phyloP scores from a whole-genome alignment of 2,113 vertebrate species.

The Aptenodytes patagonicus region DNA sequence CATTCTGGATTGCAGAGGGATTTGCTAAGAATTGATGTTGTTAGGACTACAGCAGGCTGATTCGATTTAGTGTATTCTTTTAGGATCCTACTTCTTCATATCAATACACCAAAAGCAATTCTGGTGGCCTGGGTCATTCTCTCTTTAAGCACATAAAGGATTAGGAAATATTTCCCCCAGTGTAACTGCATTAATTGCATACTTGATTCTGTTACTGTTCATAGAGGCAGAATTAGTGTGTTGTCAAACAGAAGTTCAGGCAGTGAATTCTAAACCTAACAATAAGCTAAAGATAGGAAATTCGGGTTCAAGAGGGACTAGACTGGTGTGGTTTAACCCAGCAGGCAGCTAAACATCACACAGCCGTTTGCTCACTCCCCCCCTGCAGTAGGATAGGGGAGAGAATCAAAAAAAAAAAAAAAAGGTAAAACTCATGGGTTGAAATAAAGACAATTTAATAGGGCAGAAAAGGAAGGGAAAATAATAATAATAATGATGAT shows the following conservation, averaged over 20 bases:
- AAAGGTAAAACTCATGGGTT: background rate
- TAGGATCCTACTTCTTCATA: background rate
- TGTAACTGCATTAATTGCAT: accelerated
- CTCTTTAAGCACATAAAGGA: background rate
- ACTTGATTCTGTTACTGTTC: background rate
- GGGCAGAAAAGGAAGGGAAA: background rate
- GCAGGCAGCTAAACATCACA: background rate
- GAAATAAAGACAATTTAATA: background rate
- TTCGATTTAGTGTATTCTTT: background rate
- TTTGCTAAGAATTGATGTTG: background rate
- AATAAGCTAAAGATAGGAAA: background rate
- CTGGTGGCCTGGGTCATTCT: background rate
- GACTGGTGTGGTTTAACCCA: accelerated
- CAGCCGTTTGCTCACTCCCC: background rate
- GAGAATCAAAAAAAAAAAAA: background rate
- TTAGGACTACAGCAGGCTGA: background rate
- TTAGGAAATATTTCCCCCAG: background rate
- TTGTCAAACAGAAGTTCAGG: background rate
- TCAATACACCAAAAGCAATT: background rate
- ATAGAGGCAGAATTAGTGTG: accelerated
- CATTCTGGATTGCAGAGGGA: background rate
- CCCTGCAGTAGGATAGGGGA: background rate
- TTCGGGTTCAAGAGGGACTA: too few species aligned
- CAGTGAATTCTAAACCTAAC: background rate
- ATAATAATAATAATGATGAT: background rate